Percentiles rank a stretch among this genome's conserved stretches.
Evolutionary conservation across 1,140 invertebrate species (phyloP).

Genomic region (Acromyrmex heyeri): DNA sequence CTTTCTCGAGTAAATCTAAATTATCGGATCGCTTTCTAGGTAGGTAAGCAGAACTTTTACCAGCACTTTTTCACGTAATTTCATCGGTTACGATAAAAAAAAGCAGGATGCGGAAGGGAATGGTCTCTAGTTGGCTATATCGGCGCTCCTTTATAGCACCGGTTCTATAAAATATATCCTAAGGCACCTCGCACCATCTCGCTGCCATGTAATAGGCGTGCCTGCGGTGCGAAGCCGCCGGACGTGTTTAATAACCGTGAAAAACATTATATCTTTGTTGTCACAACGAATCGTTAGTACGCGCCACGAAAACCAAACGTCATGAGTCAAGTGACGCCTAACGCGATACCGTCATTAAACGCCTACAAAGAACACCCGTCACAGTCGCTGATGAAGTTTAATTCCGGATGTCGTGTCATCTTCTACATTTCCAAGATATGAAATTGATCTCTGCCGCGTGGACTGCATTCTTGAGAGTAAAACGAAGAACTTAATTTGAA

Average conservation of each 20-base stretch:
- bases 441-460: background rate
- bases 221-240: slow-evolving; percentile 25
- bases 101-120: slow-evolving; percentile 46
- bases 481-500: background rate
- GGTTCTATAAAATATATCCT: slow-evolving; percentile 63
- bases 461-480: background rate
- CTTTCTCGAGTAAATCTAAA: slow-evolving; percentile 32
- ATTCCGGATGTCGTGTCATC: background rate
- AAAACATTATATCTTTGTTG: slow-evolving; percentile 68
- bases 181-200: slow-evolving; percentile 26
- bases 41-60: slow-evolving; percentile 21
- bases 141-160: slow-evolving; percentile 30
- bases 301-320: slow-evolving; percentile 43
- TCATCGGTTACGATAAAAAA: slow-evolving; percentile 46
- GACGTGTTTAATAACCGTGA: slow-evolving; percentile 55
- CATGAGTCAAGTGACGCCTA: slow-evolving; percentile 31
- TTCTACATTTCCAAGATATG: background rate
- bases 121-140: slow-evolving; percentile 26
- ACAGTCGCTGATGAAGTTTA: background rate
- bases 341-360: slow-evolving; percentile 36
- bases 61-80: slow-evolving; percentile 50
- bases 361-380: slow-evolving; percentile 15
- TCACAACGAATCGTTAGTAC: slow-evolving; percentile 51
- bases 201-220: slow-evolving; percentile 22
- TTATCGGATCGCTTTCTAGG: slow-evolving; percentile 22